Evolutionary conservation across 2,888 invertebrate genomes (phyloP), one percentile per base, ranked within the genome.

Genomic region (Pegoplata infirma): DNA sequence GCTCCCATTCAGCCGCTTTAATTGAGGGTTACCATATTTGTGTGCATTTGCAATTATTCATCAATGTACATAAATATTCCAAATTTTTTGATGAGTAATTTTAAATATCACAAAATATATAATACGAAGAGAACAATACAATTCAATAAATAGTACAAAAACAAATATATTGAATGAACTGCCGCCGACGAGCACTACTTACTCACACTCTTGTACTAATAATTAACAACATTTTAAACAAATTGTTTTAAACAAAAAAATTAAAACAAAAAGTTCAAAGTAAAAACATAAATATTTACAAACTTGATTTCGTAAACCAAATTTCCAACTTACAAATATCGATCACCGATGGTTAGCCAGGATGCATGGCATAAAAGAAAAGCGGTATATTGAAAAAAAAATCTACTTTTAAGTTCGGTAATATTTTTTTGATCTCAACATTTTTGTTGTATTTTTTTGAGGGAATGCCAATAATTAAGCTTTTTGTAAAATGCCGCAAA

Each of bases 251-350:
- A 51, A 32, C 58, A 63, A 59, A 58, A 32, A 49, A 28, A 53
- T 6, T 40, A 66, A 74, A n/a, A n/a, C n/a, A n/a, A n/a, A n/a
- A n/a, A n/a, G n/a, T n/a, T n/a, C n/a, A n/a, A n/a, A n/a, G n/a
- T n/a, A n/a, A n/a, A n/a, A n/a, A n/a, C n/a, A 32, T 61, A 69
- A 66, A 66, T 79, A 66, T 75, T 78, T 69, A 69, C 64, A 75
- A 79, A 79, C 79, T 79, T 75, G 79, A 79, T 79, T 79, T 76
- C 51, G 61, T 61, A 63, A 72, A 53, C 36, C 46, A 68, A 67
- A 56, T 25, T 68, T 64, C 28, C 53, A n/a, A 6, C 51, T 44
- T 46, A 46, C 32, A 69, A 59, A 64, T 75, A 64, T 59, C 61
- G 71, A 75, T 61, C 56, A 46, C 21, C 55, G 61, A 47, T 36